Percentiles rank a stretch among this genome's conserved stretches.
Conservation (phyloP, 1,140 invertebrate species). For the Oncopodura yosiiana region DNA sequence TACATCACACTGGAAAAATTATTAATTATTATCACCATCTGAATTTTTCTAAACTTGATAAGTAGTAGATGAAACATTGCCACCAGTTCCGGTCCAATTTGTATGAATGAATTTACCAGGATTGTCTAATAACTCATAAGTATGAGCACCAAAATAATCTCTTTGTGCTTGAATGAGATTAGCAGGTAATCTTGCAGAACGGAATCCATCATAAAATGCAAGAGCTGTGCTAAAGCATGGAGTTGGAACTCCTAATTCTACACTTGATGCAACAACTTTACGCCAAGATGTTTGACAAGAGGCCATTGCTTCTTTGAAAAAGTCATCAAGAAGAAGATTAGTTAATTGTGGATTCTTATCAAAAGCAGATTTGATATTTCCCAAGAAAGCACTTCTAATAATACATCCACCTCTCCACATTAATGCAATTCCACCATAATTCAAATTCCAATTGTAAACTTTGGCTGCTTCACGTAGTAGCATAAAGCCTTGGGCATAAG, state of each 20-base stretch:
- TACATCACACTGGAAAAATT: no score
- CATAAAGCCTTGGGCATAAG: slow-evolving; percentile 99
- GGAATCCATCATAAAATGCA: slow-evolving; percentile 95
- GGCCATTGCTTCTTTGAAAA: slow-evolving; percentile 78
- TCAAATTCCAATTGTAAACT: slow-evolving; percentile 85
- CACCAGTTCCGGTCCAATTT: slow-evolving; percentile 98
- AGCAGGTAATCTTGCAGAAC: slow-evolving; percentile 68
- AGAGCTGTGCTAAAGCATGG: slow-evolving; percentile 87
- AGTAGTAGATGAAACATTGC: slow-evolving; percentile 88
- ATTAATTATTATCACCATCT: no score
- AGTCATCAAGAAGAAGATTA: slow-evolving; percentile 89
- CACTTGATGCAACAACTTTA: slow-evolving; percentile 48
- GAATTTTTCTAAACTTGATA: slow-evolving; percentile 64
- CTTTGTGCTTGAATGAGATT: slow-evolving; percentile 91
- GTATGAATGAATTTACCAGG: slow-evolving; percentile 92
- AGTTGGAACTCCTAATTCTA: slow-evolving; percentile 73
- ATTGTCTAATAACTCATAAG: slow-evolving; percentile 77
- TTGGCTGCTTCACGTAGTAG: slow-evolving; percentile 86
- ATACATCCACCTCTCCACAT: slow-evolving; percentile 99
- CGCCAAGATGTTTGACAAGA: slow-evolving; percentile 65
- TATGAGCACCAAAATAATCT: slow-evolving; percentile 99
- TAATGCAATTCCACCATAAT: slow-evolving; percentile 94
- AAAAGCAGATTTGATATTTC: slow-evolving; percentile 94
- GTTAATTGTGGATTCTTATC: slow-evolving; percentile 79
- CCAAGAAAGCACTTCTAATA: slow-evolving; percentile 90